These are phyloP conservation scores for Cynaeus angustus DNA, from an alignment of 2,888 invertebrate genomes.

Conservation along the genomic window DNA sequence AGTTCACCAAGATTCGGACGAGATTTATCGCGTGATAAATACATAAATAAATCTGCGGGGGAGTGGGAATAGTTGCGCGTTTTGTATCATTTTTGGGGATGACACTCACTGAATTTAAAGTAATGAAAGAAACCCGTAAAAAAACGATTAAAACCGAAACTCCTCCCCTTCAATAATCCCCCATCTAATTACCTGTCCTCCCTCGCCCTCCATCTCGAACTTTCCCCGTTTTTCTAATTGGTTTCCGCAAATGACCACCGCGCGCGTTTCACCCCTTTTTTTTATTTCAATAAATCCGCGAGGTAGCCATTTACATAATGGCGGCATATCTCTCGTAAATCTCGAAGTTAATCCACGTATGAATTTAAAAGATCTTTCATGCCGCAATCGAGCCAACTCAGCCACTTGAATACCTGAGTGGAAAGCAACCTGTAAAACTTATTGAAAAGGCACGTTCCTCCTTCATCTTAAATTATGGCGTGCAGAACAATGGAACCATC, in stretches of 20 bases:
- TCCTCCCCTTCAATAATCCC: neutral
- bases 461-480: conserved; percentile 60
- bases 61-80: neutral
- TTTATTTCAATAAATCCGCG: conserved; percentile 38
- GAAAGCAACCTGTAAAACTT: conserved; percentile 60
- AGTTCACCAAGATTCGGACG: conserved; percentile 58
- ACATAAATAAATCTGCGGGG: conserved; percentile 1
- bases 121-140: no score
- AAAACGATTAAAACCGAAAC: conserved; percentile 11
- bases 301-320: conserved; percentile 26
- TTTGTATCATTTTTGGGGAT: neutral
- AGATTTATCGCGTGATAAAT: conserved; percentile 35
- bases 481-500: conserved; percentile 58
- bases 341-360: conserved; percentile 59
- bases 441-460: conserved; percentile 64
- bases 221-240: conserved; percentile 11
- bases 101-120: no score
- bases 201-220: neutral
- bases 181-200: conserved; percentile 1
- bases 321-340: conserved; percentile 35
- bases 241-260: neutral
- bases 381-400: conserved; percentile 63
- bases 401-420: conserved; percentile 65
- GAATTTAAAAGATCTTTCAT: conserved; percentile 64
- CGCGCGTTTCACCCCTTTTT: neutral